Evolutionary conservation across 2,888 invertebrate genomes (phyloP).

Genomic region (Caradrina kadenii): DNA sequence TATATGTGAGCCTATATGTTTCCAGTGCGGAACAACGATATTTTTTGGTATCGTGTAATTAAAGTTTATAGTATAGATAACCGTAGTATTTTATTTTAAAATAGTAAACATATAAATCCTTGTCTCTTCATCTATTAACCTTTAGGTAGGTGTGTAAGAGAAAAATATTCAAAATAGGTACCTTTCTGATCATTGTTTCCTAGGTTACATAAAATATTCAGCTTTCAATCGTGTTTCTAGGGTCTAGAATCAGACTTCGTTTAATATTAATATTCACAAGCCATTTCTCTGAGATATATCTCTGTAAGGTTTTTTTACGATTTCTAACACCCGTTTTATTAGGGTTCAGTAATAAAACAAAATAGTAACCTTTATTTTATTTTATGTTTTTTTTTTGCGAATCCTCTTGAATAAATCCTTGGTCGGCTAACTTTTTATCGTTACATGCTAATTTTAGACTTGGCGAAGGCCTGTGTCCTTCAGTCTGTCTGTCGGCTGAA

Average conservation of each 20-base stretch:
- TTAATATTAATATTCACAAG: conserved; percentile 26
- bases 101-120: no score
- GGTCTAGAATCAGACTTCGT: conserved; percentile 12
- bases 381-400: background rate
- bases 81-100: no score
- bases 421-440: background rate
- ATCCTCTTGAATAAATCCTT: background rate
- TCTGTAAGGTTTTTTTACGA: conserved; percentile 39
- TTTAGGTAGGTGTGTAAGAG: background rate
- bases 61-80: no score
- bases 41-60: background rate
- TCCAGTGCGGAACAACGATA: no score
- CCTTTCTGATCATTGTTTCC: background rate
- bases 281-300: conserved; percentile 5
- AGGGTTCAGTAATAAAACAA: conserved; percentile 42
- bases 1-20: no score
- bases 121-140: background rate
- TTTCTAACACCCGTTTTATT: conserved; percentile 32
- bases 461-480: background rate
- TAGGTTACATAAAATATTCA: background rate
- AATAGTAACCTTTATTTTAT: conserved; percentile 31
- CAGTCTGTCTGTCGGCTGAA: background rate
- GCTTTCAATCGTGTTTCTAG: background rate
- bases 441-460: background rate
- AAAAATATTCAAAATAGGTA: background rate